Conservation (phyloP, 2,113 vertebrate genomes). For the Sminthopsis crassicaudata region DNA sequence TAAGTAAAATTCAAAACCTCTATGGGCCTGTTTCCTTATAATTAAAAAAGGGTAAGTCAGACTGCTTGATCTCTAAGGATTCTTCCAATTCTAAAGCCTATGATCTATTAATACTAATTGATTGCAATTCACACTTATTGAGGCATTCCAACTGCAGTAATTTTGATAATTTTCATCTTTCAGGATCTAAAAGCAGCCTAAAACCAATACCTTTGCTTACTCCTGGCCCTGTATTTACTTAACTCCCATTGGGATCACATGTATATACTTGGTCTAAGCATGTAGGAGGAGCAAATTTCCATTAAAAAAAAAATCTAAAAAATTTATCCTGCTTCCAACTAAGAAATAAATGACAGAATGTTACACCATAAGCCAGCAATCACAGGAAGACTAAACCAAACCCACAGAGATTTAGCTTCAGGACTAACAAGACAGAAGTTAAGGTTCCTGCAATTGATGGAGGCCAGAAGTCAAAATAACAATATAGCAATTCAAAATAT, state of each 20-base stretch:
- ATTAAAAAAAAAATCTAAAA: not conserved
- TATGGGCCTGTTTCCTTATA: not conserved
- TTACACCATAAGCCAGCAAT: not conserved
- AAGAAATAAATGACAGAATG: not conserved
- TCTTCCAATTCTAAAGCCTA: not conserved
- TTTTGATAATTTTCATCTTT: not conserved
- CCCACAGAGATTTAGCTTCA: not conserved
- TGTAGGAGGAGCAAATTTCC: not conserved
- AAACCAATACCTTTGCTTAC: not conserved
- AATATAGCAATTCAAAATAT: not conserved
- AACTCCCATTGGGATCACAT: not conserved
- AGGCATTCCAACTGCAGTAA: not conserved
- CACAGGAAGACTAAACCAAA: not conserved
- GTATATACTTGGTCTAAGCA: not conserved
- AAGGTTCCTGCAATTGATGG: too few species aligned
- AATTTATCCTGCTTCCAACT: not conserved
- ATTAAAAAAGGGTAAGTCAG: not conserved
- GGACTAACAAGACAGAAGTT: not conserved
- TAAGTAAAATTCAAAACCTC: not conserved
- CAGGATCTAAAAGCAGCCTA: not conserved
- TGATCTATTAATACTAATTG: not conserved
- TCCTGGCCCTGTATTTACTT: not conserved
- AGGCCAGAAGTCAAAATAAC: not conserved
- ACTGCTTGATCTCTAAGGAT: not conserved
- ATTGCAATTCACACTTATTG: not conserved